Evolutionary conservation across 2,113 vertebrate genomes (phyloP), one percentile per base, ranked within the genome.

Genomic region (Nerophis lumbriciformis): DNA sequence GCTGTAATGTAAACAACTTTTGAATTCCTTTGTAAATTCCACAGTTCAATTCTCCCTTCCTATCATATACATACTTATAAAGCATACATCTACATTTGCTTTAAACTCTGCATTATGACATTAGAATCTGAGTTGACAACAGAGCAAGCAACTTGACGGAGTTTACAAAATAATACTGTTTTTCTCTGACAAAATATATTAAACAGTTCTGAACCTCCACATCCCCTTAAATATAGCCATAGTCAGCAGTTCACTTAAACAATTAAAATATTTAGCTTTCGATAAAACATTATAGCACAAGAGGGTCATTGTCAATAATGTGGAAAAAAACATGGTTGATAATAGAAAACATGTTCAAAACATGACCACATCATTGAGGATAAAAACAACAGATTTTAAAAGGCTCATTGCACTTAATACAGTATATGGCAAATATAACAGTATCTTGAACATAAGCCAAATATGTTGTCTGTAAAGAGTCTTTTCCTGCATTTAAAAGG

Each of bases 401-500:
- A 90, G 92, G 90, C 91, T 93, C 92, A 94, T 93, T 88, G 92
- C 89, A 93, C 86, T 83, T 90, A 70, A 88, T 92, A 49, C 48
- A 61, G 48, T 50, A 91, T 85, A 89, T 90, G 91, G 91, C 88
- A 92, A 91, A 92, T 91, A 90, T 92, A 91, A 90, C 87, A 92
- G 88, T 90, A 94, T 95, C 94, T 98, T 95, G 90, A 94, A 93
- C 92, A 94, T 94, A 95, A 94, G 94, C 93, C 83, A 93, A 81
- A 87, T 84, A 80, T 68, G 61, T 87, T 72, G 57, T 83, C 86
- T 87, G 75, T 83, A 87, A 78, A 89, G 48, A 89, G 82, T 87
- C 86, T 77, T 81, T 79, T 86, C 77, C 75, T 82, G 75, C 85
- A 77, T 86, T 77, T 73, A 79, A 88, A 88, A 86, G 62, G 55